Conservation (phyloP, 2,888 invertebrate genomes). For the Erebia aethiops region DNA sequence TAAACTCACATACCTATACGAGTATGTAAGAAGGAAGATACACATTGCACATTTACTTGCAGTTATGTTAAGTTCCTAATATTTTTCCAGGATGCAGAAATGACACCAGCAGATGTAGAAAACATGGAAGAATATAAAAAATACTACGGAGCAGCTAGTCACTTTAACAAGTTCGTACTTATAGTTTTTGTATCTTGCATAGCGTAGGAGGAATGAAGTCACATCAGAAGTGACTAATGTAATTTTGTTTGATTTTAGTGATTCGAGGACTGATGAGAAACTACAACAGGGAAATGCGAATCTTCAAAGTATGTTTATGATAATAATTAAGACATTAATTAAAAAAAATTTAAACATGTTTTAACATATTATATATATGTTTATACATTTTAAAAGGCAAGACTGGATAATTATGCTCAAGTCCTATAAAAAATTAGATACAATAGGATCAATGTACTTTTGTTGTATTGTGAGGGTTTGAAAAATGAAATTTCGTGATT, state of each 20-base stretch:
- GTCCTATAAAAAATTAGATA: background rate
- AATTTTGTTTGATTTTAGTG: slow-evolving; percentile 47
- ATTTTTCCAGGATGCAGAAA: slow-evolving; percentile 57
- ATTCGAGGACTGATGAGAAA: slow-evolving; percentile 63
- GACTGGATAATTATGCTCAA: background rate
- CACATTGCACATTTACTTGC: background rate
- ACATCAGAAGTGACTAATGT: background rate
- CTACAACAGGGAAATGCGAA: slow-evolving; percentile 74
- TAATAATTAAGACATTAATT: too few species aligned
- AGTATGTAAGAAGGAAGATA: background rate
- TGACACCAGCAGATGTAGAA: slow-evolving; percentile 40
- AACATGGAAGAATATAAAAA: slow-evolving; percentile 50
- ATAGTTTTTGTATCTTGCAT: background rate
- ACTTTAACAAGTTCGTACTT: slow-evolving; percentile 68
- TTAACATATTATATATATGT: too few species aligned
- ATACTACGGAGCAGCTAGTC: slow-evolving; percentile 75
- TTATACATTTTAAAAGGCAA: too few species aligned
- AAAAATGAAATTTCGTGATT: background rate
- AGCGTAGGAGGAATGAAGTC: background rate
- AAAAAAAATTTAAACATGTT: too few species aligned
- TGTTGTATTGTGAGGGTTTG: background rate
- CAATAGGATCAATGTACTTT: too few species aligned
- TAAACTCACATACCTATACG: background rate
- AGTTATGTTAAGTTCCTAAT: background rate
- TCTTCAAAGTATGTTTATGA: slow-evolving; percentile 60